Percentiles rank a stretch among this genome's conserved stretches.
Evolutionary conservation across 1,140 invertebrate species (phyloP).

Genomic region (Nixonia krombeini): DNA sequence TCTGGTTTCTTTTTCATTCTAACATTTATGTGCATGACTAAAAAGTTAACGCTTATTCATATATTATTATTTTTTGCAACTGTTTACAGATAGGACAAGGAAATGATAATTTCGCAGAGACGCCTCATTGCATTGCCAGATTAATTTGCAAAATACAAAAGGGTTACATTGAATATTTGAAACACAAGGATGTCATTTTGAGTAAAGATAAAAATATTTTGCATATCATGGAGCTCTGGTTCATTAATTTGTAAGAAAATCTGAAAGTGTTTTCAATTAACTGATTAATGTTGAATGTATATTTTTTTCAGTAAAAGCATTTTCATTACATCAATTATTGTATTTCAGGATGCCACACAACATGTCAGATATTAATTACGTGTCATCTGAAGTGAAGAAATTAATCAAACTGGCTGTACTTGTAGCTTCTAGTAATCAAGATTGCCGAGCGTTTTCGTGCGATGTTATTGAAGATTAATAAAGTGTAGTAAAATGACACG

Average conservation of each 20-base stretch:
- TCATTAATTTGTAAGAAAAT: conserved; percentile 63
- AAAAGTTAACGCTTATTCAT: no score
- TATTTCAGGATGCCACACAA: conserved; percentile 58
- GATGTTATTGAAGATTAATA: conserved; percentile 41
- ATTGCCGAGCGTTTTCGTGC: conserved; percentile 53
- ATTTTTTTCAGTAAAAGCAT: conserved; percentile 3
- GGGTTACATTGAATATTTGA: conserved; percentile 56
- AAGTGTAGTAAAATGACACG: background rate
- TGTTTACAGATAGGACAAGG: conserved; percentile 18
- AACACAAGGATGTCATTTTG: conserved; percentile 53
- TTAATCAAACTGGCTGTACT: conserved; percentile 62
- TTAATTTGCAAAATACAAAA: conserved; percentile 65
- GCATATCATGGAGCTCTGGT: conserved; percentile 62
- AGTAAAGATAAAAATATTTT: conserved; percentile 53
- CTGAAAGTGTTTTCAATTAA: background rate
- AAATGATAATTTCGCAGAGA: conserved; percentile 45
- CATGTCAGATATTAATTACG: conserved; percentile 52
- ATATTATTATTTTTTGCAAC: background rate
- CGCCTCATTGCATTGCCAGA: conserved; percentile 62
- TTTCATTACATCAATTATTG: conserved; percentile 21
- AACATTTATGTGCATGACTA: no score
- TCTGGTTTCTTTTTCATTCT: no score
- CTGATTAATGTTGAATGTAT: conserved; percentile 6
- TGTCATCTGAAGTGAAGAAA: conserved; percentile 52
- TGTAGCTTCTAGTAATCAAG: conserved; percentile 51